A percentile compares a stretch with the other conserved stretches of the same genome.
phyloP scores from a whole-genome alignment of 1,140 invertebrate species.

The Oreohelix idahoensis region DNA sequence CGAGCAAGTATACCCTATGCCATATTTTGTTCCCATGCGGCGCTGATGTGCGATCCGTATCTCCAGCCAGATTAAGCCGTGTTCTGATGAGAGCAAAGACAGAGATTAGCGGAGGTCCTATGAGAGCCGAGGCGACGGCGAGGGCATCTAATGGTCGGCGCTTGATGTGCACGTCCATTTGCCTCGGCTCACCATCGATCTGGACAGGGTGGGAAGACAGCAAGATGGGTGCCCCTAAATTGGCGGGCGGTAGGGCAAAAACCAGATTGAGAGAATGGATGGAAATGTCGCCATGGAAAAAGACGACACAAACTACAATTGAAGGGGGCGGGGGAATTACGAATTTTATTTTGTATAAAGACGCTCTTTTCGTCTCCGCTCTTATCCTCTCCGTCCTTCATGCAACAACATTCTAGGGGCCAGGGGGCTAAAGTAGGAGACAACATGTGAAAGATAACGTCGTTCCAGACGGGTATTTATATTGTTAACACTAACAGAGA shows the following conservation, averaged over 20 bases:
- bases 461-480: neutral
- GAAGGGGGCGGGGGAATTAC: neutral
- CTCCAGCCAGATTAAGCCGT: neutral
- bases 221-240: slow-evolving; percentile 6
- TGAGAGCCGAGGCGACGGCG: neutral
- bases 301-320: neutral
- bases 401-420: neutral
- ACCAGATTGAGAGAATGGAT: neutral
- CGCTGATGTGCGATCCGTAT: neutral
- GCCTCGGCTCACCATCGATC: slow-evolving; percentile 6
- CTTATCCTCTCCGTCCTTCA: neutral
- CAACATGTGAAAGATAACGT: neutral
- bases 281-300: neutral
- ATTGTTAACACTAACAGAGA: neutral
- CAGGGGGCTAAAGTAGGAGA: neutral
- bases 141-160: slow-evolving; percentile 1
- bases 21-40: no score
- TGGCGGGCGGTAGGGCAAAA: slow-evolving; percentile 13
- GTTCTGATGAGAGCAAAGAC: neutral
- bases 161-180: slow-evolving; percentile 13
- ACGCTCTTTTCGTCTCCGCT: neutral
- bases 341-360: neutral
- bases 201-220: slow-evolving; percentile 4
- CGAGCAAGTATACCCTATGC: no score
- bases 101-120: neutral